phyloP scores from a whole-genome alignment of 2,888 invertebrate species.

The Heliconius hortense region DNA sequence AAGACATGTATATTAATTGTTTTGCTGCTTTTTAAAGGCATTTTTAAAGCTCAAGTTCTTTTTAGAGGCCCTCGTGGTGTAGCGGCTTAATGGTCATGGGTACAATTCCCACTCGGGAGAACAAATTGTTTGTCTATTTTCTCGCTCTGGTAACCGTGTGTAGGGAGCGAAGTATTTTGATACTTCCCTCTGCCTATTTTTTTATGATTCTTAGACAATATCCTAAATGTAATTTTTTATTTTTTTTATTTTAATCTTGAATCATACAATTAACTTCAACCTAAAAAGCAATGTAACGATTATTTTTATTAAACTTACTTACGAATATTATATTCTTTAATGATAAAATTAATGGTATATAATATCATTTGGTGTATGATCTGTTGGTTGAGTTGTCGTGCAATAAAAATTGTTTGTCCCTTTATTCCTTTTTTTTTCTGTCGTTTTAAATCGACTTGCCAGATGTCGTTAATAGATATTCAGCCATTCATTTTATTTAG shows the following conservation, averaged over 20 bases:
- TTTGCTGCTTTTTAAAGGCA: conserved; percentile 38
- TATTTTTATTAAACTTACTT: conserved; percentile 28
- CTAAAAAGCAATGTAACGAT: conserved; percentile 5
- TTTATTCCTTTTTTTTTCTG: background rate
- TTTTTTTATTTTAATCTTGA: background rate
- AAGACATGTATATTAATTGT: conserved; percentile 27
- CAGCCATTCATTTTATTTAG: conserved; percentile 49
- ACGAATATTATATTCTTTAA: conserved; percentile 41
- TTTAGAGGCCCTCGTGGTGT: background rate
- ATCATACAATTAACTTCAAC: background rate
- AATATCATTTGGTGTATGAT: conserved; percentile 72
- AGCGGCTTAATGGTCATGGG: background rate
- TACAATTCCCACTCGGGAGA: background rate
- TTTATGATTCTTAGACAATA: background rate
- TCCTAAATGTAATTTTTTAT: background rate
- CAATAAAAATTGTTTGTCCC: conserved; percentile 50
- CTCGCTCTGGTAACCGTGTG: background rate
- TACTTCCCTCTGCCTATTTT: no score
- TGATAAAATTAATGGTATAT: conserved; percentile 67
- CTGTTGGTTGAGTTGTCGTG: conserved; percentile 55
- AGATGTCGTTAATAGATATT: conserved; percentile 35
- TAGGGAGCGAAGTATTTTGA: no score
- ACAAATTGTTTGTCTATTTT: background rate
- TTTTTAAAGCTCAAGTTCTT: conserved; percentile 8
- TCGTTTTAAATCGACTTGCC: conserved; percentile 34